These are phyloP conservation scores for Oscheius onirici DNA, from an alignment of 2,888 invertebrate species.

Conservation along the genomic window DNA sequence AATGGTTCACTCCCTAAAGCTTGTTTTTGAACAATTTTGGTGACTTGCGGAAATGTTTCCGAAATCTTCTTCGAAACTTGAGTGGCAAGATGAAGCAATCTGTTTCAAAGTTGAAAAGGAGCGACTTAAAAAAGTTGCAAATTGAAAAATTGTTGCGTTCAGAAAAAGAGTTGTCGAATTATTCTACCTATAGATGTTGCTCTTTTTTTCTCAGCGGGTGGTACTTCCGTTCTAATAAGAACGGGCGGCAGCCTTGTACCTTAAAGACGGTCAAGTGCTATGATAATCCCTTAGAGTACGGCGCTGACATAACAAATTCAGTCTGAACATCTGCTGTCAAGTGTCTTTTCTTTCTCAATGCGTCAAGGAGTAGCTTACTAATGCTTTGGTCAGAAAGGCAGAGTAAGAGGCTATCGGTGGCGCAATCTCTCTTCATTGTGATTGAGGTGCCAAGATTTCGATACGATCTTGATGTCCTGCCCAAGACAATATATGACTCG, in stretches of 20 bases:
- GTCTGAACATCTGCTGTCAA: conserved; percentile 17
- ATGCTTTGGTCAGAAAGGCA: neutral
- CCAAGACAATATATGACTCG: conserved; percentile 24
- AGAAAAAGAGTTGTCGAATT: neutral
- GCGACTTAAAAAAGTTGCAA: neutral
- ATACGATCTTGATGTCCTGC: conserved; percentile 27
- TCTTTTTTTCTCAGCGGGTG: conserved; percentile 19
- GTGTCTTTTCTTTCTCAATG: conserved; percentile 7
- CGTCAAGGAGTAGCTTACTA: conserved; percentile 12
- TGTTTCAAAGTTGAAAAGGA: neutral
- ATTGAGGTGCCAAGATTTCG: conserved; percentile 27
- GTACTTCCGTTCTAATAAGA: conserved; percentile 13
- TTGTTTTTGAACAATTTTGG: too few species aligned
- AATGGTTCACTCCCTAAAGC: too few species aligned
- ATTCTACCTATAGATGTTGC: neutral
- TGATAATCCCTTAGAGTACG: conserved; percentile 25
- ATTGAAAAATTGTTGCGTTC: neutral
- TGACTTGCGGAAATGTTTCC: neutral
- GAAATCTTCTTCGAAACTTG: too few species aligned
- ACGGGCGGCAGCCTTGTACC: conserved; percentile 23
- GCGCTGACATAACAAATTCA: conserved; percentile 33
- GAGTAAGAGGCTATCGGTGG: conserved; percentile 13
- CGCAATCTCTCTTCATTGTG: conserved; percentile 16
- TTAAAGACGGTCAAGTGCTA: conserved; percentile 30
- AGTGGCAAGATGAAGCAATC: neutral